Evolutionary conservation across 2,888 invertebrate genomes (phyloP), one percentile per base, ranked within the genome.

Genomic region (Drosophila picticornis): DNA sequence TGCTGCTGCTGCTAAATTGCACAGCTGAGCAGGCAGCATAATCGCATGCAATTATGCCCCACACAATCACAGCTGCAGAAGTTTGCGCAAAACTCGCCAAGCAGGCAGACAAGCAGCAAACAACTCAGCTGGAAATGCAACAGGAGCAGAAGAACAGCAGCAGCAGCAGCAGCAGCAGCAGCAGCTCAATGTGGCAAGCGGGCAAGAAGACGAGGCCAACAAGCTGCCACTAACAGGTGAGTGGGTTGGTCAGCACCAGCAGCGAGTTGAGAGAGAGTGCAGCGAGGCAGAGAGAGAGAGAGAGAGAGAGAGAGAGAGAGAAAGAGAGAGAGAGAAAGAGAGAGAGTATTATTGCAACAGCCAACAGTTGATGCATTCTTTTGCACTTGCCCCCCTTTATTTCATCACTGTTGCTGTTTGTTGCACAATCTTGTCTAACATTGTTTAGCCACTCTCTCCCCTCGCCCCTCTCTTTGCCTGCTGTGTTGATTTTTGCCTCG

Each of bases 21-120:
- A 92, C 93, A 92, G 93, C 92, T 92, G 92, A 92, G 92, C 91
- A 90, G 92, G 91, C 92, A 91, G 86, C 91, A 91, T 92, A 92
- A 93, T 92, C 93, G 91, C 91, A 92, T 93, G 92, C 92, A 93
- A 92, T 92, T 92, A 93, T 93, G 93, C 90, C 91, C 88, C 90
- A 92, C 92, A 92, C 91, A 92, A 91, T 91, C 91, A 88, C 84
- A 91, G 79, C 81, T 72, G 50, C 80, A 79, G 72, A 86, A 84
- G 80, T 81, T 61, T 83, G 72, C 72, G 31, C 9, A 64, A 76
- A 87, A 88, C 91, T 80, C 78, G 84, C 84, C 80, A 78, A 68
- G 74, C 46, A 65, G 70, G 48, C 56, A 56, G 84, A 80, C 80
- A 78, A 68, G 73, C 46, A 63, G 70, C 67, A 70, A 56, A 72